Evolutionary conservation across 1,140 invertebrate genomes (phyloP), one percentile per base, ranked within the genome.

Genomic region (Drosophila micromelanica): DNA sequence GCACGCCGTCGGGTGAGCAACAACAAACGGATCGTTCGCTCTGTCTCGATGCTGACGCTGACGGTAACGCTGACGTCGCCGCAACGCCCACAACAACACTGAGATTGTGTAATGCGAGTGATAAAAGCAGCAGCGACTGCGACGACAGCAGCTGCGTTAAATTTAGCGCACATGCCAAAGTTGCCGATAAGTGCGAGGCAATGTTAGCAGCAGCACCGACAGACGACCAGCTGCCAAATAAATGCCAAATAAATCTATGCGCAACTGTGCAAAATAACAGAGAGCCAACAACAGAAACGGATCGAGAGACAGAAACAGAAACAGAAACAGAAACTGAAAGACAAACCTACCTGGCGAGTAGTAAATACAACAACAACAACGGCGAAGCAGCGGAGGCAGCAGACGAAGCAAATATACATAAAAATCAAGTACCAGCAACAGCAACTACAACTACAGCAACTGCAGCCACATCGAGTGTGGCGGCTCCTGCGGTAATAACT

Each of bases 341-440:
- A 89, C 76, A 87, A 87, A 87, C 84, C 85, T 84, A 87, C 84
- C 84, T 87, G 84, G 84, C 84, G 73, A 89, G 84, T 72, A 82
- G 68, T 62, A 77, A 62, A 48, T 54, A 48, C 65, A 61, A 30
- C 64, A 38, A 38, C 45, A 40, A 38, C 45, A 59, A 45, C 51
- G 64, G 73, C 81, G 85, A 89, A 87, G 79, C 75, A 81, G 84
- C 79, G 68, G 80, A 78, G 72, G 63, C 65, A 78, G 68, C 80
- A 84, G 68, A 81, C 80, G 80, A 80, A 87, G 78, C 84, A 72
- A 87, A 87, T 87, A 87, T 87, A 89, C 82, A 87, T 89, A 87
- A 89, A 89, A 87, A 87, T 87, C 84, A 87, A 87, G 82, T 87
- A 87, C 82, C 76, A 86, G 48, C 73, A 63, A 52, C 78, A 65